Evolutionary conservation across 1,140 invertebrate genomes (phyloP).

Genomic region (Geopemphigus sp.): DNA sequence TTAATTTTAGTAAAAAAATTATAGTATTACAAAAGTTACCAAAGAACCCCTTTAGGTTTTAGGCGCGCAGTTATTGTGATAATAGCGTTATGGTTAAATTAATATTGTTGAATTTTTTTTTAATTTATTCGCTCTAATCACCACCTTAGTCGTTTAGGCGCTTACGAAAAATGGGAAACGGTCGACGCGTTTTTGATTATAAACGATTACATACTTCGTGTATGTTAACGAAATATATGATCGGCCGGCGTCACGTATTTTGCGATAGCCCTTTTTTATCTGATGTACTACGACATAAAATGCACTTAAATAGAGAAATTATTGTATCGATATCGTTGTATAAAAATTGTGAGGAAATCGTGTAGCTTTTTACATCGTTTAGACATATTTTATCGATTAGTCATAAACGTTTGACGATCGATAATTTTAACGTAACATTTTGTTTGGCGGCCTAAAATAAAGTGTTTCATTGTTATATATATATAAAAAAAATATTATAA

Average conservation of each 20-base stretch:
- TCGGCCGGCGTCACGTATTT: slow-evolving; percentile 23
- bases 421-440: not conserved
- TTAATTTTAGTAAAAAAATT: slow-evolving; percentile 33
- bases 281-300: slow-evolving; percentile 23
- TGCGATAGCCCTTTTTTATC: slow-evolving; percentile 23
- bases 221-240: not conserved
- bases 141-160: slow-evolving; percentile 24
- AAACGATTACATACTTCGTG: not conserved
- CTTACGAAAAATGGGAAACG: slow-evolving; percentile 27
- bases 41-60: slow-evolving; percentile 43
- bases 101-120: slow-evolving; percentile 43
- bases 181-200: slow-evolving; percentile 31
- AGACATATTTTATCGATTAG: slow-evolving; percentile 26
- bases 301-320: slow-evolving; percentile 32
- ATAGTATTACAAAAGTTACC: slow-evolving; percentile 48
- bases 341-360: slow-evolving; percentile 21
- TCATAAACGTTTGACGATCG: not conserved
- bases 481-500: not conserved
- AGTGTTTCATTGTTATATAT: slow-evolving; percentile 1
- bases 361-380: slow-evolving; percentile 24
- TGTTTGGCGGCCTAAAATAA: not conserved
- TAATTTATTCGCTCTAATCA: slow-evolving; percentile 39
- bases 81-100: slow-evolving; percentile 45
- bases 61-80: slow-evolving; percentile 49
- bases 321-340: slow-evolving; percentile 25